Evolutionary conservation across 1,140 invertebrate genomes (phyloP), one percentile per base, ranked within the genome.

Genomic region (Proctacanthus coquilletti): DNA sequence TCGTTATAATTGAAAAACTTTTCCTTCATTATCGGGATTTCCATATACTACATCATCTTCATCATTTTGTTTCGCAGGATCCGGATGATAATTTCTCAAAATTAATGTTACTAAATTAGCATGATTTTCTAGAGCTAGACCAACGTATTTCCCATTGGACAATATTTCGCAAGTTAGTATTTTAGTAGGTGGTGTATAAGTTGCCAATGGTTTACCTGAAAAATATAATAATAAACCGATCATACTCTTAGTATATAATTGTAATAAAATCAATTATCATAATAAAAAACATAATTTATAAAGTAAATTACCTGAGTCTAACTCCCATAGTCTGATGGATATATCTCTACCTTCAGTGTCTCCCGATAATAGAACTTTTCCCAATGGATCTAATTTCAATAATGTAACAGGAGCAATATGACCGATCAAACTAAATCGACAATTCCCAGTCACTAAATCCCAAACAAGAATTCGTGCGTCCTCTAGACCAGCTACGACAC

Each of bases 391-490:
- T 43, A 85, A 60, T 44, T 76, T 68, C 32, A 86, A 65, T 42
- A 68, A 66, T 23, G 78, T 77, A 0, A 78, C 75, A 2, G 83
- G 77, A 3, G 79, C 73, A 45, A 72, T 77, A 61, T 87, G 83
- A 0, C 83, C 83, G 42, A 67, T 64, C 23, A 86, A 59, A 4
- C 70, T 78, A 32, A 46, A 55, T 21, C 55, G 48, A 42, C 57
- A 60, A 30, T 61, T 60, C 68, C 84, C 84, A 31, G 83, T 86
- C n/a, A 81, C 75, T 1, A 91, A 65, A 62, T 88, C 84, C 80
- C 84, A 88, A 8, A 87, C 77, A n/a, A 85, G 57, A 31, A 91
- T 75, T 46, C 75, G 69, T 13, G 80, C 75, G 60, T 86, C 81
- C 48, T 83, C 80, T 10, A 86, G 61, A 1, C 80, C 81, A 40